phyloP scores from a whole-genome alignment of 2,113 vertebrate genomes.

The Danio rerio region DNA sequence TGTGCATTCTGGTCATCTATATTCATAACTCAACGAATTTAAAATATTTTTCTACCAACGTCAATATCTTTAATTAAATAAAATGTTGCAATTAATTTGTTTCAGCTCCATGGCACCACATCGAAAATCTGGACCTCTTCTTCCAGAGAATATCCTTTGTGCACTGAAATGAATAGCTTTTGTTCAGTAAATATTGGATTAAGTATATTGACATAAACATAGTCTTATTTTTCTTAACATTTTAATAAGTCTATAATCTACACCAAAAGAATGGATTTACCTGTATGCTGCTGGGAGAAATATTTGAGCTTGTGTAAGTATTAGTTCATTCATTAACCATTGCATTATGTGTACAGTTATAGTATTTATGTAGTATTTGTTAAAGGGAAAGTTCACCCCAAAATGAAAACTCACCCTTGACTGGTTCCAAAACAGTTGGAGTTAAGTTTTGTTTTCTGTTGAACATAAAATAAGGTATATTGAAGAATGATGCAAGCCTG shows the following conservation, averaged over 20 bases:
- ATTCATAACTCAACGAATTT: too few relatives aligned
- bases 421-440: too few relatives aligned
- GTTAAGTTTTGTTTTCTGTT: too few relatives aligned
- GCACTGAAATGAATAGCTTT: neutral
- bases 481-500: too few relatives aligned
- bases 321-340: neutral
- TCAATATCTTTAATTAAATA: too few relatives aligned
- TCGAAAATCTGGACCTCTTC: conserved; percentile 97
- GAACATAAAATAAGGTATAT: too few relatives aligned
- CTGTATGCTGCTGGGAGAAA: conserved; percentile 95
- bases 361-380: neutral
- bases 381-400: too few relatives aligned
- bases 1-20: too few relatives aligned
- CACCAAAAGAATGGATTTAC: conserved; percentile 99
- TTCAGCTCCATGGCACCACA: conserved; percentile 96
- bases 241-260: conserved; percentile 90
- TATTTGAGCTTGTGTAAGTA: conserved; percentile 97
- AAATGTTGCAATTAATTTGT: neutral
- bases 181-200: neutral
- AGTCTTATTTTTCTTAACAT: conserved; percentile 61
- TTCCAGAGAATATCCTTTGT: conserved; percentile 98
- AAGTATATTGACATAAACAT: neutral
- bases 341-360: too few relatives aligned
- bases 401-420: too few relatives aligned
- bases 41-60: too few relatives aligned